phyloP scores from a whole-genome alignment of 2,113 vertebrate genomes.

The Onychorhynchus coronatus region DNA sequence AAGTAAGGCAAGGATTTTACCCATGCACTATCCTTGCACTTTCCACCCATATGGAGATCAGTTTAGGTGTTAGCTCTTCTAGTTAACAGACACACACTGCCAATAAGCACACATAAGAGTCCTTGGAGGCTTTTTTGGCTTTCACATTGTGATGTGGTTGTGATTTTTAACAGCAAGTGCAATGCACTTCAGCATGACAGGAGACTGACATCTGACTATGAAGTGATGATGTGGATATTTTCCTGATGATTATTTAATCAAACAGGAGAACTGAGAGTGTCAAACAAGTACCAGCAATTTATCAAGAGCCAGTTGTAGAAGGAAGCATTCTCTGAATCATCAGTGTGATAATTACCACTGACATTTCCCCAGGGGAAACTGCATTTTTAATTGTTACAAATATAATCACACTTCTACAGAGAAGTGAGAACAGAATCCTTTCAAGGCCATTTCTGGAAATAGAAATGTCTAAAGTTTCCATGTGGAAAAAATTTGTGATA shows the following conservation, averaged over 20 bases:
- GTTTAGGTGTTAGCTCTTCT: neutral
- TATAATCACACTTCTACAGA: constrained; percentile 36
- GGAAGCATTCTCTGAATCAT: constrained; percentile 51
- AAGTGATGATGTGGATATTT: constrained; percentile 42
- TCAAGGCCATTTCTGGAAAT: constrained; percentile 2
- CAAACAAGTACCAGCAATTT: constrained; percentile 52
- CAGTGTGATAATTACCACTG: constrained; percentile 64
- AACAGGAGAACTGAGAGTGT: constrained; percentile 35
- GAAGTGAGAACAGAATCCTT: constrained; percentile 12
- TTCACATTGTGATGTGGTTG: neutral
- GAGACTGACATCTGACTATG: constrained; percentile 16
- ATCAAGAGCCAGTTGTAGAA: constrained; percentile 47
- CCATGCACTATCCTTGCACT: neutral
- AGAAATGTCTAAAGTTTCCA: constrained; percentile 37
- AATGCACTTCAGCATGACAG: neutral
- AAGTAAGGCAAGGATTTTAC: neutral
- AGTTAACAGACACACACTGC: neutral
- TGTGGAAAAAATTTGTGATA: neutral
- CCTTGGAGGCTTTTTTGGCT: neutral
- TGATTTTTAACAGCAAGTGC: neutral
- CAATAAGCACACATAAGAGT: neutral
- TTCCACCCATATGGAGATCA: neutral
- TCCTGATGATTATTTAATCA: constrained; percentile 54
- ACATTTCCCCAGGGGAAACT: constrained; percentile 42
- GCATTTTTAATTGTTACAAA: constrained; percentile 62